Base-by-base conservation (phyloP, 2,797 vertebrate genomes). In the Liparis tanakae region DNA sequence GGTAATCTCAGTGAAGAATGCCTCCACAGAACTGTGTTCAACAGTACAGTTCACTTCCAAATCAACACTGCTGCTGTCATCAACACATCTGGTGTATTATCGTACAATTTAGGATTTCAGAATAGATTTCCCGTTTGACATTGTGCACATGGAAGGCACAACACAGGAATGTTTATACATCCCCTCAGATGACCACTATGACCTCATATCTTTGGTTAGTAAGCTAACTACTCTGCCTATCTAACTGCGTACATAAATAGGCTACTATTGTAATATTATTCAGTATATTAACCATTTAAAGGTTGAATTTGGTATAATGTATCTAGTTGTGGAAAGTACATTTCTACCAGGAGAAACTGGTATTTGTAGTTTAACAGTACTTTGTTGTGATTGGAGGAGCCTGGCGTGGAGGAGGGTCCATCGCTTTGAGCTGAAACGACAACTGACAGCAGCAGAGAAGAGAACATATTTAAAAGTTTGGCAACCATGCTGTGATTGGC, bases 11-110 rank as follows among this genome's bases (percentile, higher is more conserved):
- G 51, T 41, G 20, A 48, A 44, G 37, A 76, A 46, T 5, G 15
- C 46, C 48, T 58, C 51, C 15, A 10, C 34, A 43, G 22, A 61
- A 39, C 25, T 63, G 51, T 74, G 50, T n/a, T 75, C 25, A 51
- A 44, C 58, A 57, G 58, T 48, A 37, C 72, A 67, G 50, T 20
- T 53, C 33, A 36, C 60, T 39, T 74, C 66, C 48, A 55, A 55
- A 63, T 64, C 37, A 46, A 68, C 60, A 63, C 56, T 61, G 56
- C 50, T 22, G 34, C 18, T 20, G 54, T 34, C 56, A 61, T 37
- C 50, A 33, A 55, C 22, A 72, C 56, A 65, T 34, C 33, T 61
- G 60, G 20, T 61, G 46, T 66, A 34, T 70, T 36, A 18, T 43
- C 4, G n/a, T 73, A 34, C 39, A 20, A 46, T 65, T 17, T 30